Base-by-base conservation (phyloP, 2,888 invertebrate species). In the Archips crataeganus region DNA sequence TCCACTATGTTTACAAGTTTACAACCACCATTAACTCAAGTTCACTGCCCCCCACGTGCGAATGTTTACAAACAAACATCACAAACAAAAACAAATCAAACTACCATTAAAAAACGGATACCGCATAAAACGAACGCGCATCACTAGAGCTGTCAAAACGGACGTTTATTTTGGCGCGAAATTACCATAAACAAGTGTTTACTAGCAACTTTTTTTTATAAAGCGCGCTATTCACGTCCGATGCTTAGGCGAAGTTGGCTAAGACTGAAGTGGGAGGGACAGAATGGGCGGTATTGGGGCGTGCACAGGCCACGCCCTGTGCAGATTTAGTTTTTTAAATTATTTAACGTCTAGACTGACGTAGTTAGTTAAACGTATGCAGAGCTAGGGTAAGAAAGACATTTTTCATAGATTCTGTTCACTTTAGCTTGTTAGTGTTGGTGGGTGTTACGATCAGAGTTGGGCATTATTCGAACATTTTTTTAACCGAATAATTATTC, bases 21-120 rank as follows among this genome's bases (percentile, higher is more conserved):
- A 75, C 70, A 63, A 42, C 32, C 64, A 47, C 51, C 36, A 70
- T 36, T 51, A 70, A 77, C 71, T 72, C 71, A 71, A 77, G 79
- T 76, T 79, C 81, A 79, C 59, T 75, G 75, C 80, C 80, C 79
- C 39, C 62, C 85, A 83, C 83, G 83, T 85, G 82, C 51, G 75
- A 63, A 78, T 87, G 84, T 87, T 87, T 81, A 83, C 82, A 81
- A 87, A 86, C 86, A 87, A 83, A 78, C 70, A 77, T 47, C 45
- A 79, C 77, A 80, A 77, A 79, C 77, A 78, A 75, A 78, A 77
- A 78, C 68, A 73, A 68, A 32, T 23, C n/a, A 62, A 73, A 72
- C 75, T 11, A 51, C 11, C n/a, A 23, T 61, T 65, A 63, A 70
- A 47, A 71, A 67, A n/a, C 15, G 23, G 68, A 67, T 74, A 68